phyloP scores from a whole-genome alignment of 92 coral and sea anemone genomes.

The Parazoanthus darwini region DNA sequence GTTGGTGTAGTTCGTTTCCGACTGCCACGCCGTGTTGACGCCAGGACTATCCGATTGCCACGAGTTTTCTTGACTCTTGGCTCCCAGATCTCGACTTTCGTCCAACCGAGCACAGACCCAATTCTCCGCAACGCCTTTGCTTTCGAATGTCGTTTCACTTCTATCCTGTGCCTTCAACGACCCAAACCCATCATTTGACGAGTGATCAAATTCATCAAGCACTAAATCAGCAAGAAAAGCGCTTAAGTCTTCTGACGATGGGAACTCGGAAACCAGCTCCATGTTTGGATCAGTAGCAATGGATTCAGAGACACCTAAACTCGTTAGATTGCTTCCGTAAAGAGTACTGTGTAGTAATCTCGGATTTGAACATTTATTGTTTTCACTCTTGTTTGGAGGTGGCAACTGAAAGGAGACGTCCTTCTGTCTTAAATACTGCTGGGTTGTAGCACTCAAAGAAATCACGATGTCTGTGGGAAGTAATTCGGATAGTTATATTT shows the following conservation, averaged over 20 bases:
- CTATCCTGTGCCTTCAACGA: not conserved
- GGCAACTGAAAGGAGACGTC: not conserved
- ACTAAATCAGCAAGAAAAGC: slow-evolving; percentile 68
- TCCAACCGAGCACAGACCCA: not conserved
- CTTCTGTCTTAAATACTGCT: not conserved
- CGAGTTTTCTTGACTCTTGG: not conserved
- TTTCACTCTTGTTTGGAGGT: not conserved
- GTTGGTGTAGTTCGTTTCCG: not conserved
- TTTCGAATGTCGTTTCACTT: not conserved
- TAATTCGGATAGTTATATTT: not conserved
- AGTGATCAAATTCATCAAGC: slow-evolving; percentile 34
- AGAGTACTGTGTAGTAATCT: not conserved
- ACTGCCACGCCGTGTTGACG: slow-evolving; percentile 2
- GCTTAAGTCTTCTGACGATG: slow-evolving; percentile 70
- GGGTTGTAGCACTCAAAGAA: not conserved
- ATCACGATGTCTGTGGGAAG: not conserved
- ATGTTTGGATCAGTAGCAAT: not conserved
- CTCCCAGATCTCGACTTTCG: not conserved
- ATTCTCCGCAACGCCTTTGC: not conserved
- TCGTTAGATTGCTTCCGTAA: not conserved
- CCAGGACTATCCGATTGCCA: not conserved
- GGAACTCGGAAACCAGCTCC: slow-evolving; percentile 50
- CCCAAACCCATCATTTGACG: not conserved
- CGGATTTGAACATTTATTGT: not conserved
- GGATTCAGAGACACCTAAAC: not conserved